Base-by-base conservation (phyloP, 2,888 invertebrate species). In the Tribolium freemani region DNA sequence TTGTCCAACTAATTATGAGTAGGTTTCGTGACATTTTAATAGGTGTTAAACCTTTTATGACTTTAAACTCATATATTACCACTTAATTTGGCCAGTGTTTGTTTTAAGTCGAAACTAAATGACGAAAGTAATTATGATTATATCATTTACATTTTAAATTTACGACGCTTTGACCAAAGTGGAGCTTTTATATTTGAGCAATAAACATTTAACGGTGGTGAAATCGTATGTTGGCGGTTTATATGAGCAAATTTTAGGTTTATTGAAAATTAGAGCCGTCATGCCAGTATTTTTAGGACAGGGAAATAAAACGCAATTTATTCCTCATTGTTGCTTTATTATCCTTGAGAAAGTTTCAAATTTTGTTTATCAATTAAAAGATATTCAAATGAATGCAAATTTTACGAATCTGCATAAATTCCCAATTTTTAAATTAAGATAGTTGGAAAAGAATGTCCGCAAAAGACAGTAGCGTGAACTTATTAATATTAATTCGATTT, bases 11-110 rank as follows among this genome's bases (percentile, higher is more conserved):
- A 58, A 58, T 58, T 20, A 13, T 16, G 57, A 58, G 26, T 9
- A 16, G 10, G 44, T 58, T 56, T 56, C 10, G 11, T 58, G 57
- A 58, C 57, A 20, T 16, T 58, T 58, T 60, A 45, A 60, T 46
- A 10, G 26, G 21, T 21, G 44, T 38, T 57, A 44, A 57, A 44
- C n/a, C 16, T 44, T 56, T 56, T 56, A 56, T 26, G 54, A 31
- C 11, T 21, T 30, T 4, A 31, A 38, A 8, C 21, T 31, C 54
- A 21, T 13, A 56, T 20, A 30, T 56, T 57, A 57, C 4, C 44
- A 13, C 57, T 57, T 30, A 38, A 57, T 57, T 57, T 57, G 13
- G 11, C 8, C 38, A 38, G 38, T 38, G 38, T 38, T 38, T 38
- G 38, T 38, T 38, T 38, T 38, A 38, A 38, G 38, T 38, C 38